Base-by-base conservation (phyloP, 2,888 invertebrate species). In the Aphodius granarius region DNA sequence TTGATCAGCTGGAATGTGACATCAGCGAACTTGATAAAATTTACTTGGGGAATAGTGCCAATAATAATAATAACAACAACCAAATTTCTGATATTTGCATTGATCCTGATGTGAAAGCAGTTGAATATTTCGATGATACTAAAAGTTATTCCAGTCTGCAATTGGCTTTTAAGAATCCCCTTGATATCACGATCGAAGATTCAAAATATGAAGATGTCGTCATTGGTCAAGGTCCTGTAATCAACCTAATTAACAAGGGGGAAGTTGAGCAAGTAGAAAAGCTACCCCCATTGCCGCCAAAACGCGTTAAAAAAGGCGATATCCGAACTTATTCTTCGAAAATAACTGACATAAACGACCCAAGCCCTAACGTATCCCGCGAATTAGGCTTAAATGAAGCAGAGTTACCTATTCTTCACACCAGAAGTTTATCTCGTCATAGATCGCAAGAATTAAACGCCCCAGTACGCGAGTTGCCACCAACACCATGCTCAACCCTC, bases 111-210 rank as follows among this genome's bases (percentile, higher is more conserved):
- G 73, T 19, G 64, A 71, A 79, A 63, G 78, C 78, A 23, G 73
- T 74, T 15, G 75, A 78, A 66, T 92, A 91, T 64, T 94, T 94
- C 78, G 92, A 93, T 82, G 95, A 95, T 82, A 90, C 93, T 43
- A 93, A 93, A 76, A 95, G 95, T 0, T 96, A 96, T 83, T 94
- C 94, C 0, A 95, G 95, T 83, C 87, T 96, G 73, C 96, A 96
- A 84, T 89, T 94, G 83, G 96, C 96, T 0, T 95, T 95, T 88
- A 94, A 93, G 85, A 95, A 96, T 86, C 95, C 95, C 0, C 86
- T 88, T 0, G 85, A 86, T 71, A 83, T 86, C 0, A 81, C 84
- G n/a, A 76, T 77, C 64, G 17, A 43, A 3, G 78, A 76, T 71
- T 80, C 80, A 64, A 88, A 90, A 23, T 91, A 91, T 83, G 92